Conservation (phyloP, 1,140 invertebrate genomes). For the Drosophila bocki region DNA sequence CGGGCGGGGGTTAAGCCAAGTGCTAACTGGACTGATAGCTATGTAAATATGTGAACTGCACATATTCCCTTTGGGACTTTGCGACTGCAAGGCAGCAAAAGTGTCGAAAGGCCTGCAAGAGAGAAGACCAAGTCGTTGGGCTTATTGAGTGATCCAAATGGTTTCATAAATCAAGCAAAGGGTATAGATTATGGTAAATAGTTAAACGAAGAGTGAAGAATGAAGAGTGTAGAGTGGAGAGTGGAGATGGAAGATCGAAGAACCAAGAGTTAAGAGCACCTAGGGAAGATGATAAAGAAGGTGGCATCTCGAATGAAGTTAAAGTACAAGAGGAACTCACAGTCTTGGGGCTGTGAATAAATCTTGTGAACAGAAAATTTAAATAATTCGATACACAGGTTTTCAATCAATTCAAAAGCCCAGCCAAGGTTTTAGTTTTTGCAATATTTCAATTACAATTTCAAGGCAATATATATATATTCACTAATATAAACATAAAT, state of each 20-base stretch:
- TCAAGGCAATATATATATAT: background rate
- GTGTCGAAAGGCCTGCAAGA: conserved; percentile 25
- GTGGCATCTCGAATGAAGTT: background rate
- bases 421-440: background rate
- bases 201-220: background rate
- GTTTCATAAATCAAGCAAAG: conserved; percentile 52
- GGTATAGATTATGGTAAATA: conserved; percentile 31
- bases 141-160: conserved; percentile 58
- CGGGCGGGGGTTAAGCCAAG: conserved; percentile 27
- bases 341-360: conserved; percentile 11
- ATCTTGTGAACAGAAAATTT: background rate
- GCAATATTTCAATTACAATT: background rate
- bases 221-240: background rate
- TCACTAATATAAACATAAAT: background rate
- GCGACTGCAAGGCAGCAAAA: conserved; percentile 10
- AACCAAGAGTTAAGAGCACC: background rate
- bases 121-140: conserved; percentile 3
- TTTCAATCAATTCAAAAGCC: conserved; percentile 13
- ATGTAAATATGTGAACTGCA: conserved; percentile 39
- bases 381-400: conserved; percentile 17
- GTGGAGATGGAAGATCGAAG: background rate
- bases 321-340: background rate
- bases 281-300: conserved; percentile 13
- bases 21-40: conserved; percentile 47
- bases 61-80: conserved; percentile 2